Conservation (phyloP, 1,140 invertebrate species). For the Triops cancriformis region DNA sequence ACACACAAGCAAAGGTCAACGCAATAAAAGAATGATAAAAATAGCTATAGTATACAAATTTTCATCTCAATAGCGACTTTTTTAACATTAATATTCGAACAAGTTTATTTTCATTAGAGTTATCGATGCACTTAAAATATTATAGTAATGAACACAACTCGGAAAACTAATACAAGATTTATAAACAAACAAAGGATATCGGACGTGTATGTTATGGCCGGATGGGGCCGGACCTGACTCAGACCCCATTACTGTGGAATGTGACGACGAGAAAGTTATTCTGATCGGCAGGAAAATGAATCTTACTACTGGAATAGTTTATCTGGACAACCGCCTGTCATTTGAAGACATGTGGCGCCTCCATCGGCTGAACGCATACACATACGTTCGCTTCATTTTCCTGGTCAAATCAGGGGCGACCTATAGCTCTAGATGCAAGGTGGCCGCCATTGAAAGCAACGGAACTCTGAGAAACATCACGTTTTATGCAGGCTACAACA, state of each 20-base stretch:
- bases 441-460: not conserved
- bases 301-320: not conserved
- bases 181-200: no score
- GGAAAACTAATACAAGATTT: no score
- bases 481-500: not conserved
- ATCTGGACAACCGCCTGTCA: not conserved
- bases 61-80: no score
- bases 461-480: not conserved
- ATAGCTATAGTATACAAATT: no score
- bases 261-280: not conserved
- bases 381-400: not conserved
- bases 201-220: not conserved
- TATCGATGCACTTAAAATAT: no score
- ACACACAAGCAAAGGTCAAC: no score
- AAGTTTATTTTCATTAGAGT: no score
- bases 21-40: no score
- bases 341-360: not conserved
- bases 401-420: not conserved
- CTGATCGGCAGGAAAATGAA: not conserved
- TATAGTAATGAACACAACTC: no score
- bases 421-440: not conserved
- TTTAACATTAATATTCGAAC: no score
- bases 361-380: not conserved
- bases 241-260: not conserved
- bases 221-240: not conserved